Evolutionary conservation across 2,888 invertebrate genomes (phyloP), one percentile per base, ranked within the genome.

Genomic region (Carcina quercana): DNA sequence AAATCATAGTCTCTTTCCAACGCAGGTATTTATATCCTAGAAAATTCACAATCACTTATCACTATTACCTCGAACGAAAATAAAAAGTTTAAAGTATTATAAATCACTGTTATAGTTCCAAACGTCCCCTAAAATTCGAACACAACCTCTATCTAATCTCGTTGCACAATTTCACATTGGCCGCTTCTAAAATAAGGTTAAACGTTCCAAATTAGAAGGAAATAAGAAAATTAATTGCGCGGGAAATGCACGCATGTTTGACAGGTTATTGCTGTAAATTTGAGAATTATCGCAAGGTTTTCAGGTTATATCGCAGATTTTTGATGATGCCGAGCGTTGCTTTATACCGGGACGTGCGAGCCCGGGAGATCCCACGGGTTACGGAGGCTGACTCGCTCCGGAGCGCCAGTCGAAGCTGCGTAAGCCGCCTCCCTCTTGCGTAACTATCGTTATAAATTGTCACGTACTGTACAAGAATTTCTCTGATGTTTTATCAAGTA

Each of bases 381-480:
- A 59, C 73, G 62, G 79, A 70, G 71, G 73, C 79, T 72, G 79
- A 69, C 59, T 78, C 74, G 53, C 55, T 60, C 57, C 53, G 58
- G 62, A 37, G 45, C 44, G 54, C 40, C 59, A 57, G 59, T 78
- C 60, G 82, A 72, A 79, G 78, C 76, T 72, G 47, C 78, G 50
- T 75, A 76, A 40, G 49, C 58, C 63, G 64, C 54, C 63, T 66
- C 68, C 71, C 78, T 74, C 79, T 82, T 82, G 82, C 82, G 80
- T 82, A 82, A 82, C 79, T 70, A 71, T 68, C 68, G 64, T 67
- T 62, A 47, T 50, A 57, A 60, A 62, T 30, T 28, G 32, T n/a
- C n/a, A n/a, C n/a, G n/a, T n/a, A n/a, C n/a, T n/a, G n/a, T n/a
- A n/a, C n/a, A n/a, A n/a, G n/a, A n/a, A n/a, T n/a, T n/a, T n/a